These are phyloP conservation scores for Agrilus cyanescens DNA, from an alignment of 2,888 invertebrate species.

Conservation along the genomic window DNA sequence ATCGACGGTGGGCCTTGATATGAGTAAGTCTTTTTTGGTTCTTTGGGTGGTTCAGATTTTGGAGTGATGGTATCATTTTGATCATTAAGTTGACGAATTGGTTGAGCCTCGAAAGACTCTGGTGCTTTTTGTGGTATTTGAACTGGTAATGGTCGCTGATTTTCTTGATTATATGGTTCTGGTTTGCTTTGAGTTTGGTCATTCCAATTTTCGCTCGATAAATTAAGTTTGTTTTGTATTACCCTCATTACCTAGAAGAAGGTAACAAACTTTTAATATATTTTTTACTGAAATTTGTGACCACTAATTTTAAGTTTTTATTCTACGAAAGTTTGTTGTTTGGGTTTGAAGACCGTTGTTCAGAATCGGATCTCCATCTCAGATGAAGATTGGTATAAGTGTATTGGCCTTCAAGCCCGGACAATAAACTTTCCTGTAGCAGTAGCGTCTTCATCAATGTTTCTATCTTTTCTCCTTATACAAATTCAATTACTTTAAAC, in stretches of 20 bases:
- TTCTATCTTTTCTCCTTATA: not conserved
- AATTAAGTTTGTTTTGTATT: conserved; percentile 37
- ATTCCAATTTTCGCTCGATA: conserved; percentile 26
- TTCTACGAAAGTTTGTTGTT: too few relatives aligned
- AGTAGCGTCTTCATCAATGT: too few relatives aligned
- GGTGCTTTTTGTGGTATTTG: not conserved
- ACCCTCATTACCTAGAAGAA: conserved; percentile 34
- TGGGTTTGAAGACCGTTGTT: too few relatives aligned
- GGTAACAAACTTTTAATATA: not conserved
- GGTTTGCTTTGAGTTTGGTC: not conserved
- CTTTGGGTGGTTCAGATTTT: conserved; percentile 11
- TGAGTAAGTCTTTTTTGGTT: conserved; percentile 22
- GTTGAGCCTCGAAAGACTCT: not conserved
- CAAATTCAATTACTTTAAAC: not conserved
- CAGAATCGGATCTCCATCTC: too few relatives aligned
- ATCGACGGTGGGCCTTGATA: conserved; percentile 52
- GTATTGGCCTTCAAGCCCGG: too few relatives aligned
- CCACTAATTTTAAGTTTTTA: too few relatives aligned
- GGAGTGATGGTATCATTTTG: conserved; percentile 6
- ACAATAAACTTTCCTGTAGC: too few relatives aligned
- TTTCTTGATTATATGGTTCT: conserved; percentile 1
- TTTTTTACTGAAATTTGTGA: too few relatives aligned
- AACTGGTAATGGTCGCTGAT: not conserved
- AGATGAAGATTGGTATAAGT: too few relatives aligned
- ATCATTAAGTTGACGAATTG: conserved; percentile 1